These are phyloP conservation scores for Limosa lapponica DNA, from an alignment of 2,797 vertebrate species.

Conservation along the genomic window DNA sequence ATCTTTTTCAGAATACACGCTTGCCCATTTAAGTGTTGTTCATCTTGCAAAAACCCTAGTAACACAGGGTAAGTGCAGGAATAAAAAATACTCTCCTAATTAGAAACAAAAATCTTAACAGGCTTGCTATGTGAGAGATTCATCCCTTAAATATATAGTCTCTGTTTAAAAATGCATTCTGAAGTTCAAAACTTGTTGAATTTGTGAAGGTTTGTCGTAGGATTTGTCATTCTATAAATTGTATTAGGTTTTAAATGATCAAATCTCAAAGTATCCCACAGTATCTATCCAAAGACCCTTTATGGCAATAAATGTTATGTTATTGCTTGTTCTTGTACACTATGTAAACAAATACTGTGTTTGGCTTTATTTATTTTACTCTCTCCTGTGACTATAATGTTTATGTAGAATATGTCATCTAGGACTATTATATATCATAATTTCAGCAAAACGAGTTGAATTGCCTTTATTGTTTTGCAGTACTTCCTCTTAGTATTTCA, in stretches of 20 bases:
- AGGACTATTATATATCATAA: neutral
- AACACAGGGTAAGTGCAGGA: neutral
- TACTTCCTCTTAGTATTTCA: neutral
- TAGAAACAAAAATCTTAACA: neutral
- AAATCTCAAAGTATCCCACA: neutral
- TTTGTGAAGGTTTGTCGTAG: neutral
- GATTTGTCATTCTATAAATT: neutral
- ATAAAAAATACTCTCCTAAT: neutral
- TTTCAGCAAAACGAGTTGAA: neutral
- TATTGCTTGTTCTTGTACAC: neutral
- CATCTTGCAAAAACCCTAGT: neutral
- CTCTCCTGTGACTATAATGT: neutral
- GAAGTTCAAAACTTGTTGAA: neutral
- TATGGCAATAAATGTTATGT: neutral
- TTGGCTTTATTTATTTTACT: neutral
- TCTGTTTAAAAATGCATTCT: neutral
- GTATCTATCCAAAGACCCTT: neutral
- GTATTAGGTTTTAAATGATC: neutral
- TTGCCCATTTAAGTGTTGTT: neutral
- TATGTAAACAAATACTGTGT: neutral
- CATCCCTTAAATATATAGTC: neutral
- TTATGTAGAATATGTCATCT: neutral
- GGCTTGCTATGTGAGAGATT: neutral
- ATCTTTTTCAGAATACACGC: neutral
- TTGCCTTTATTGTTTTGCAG: neutral